phyloP scores from a whole-genome alignment of 2,113 vertebrate species.

The Nibea coibor region DNA sequence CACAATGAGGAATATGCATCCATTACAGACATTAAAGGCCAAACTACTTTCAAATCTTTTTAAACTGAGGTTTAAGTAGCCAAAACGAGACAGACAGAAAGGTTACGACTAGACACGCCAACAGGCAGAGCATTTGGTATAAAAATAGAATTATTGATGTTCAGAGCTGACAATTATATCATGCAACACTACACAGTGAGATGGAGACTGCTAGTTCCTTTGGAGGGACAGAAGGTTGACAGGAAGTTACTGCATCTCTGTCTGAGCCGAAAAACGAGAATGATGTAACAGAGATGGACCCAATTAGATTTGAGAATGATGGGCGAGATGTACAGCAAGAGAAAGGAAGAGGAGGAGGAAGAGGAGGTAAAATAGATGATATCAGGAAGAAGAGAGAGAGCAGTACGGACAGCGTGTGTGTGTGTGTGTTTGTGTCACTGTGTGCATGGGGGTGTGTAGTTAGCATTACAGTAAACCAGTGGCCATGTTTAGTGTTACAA shows the following conservation, averaged over 20 bases:
- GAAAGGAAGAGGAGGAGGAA: neutral
- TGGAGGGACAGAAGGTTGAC: neutral
- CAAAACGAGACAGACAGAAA: neutral
- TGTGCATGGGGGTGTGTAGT: conserved; percentile 2
- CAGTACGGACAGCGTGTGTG: neutral
- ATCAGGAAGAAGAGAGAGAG: neutral
- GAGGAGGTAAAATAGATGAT: neutral
- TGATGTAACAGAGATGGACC: neutral
- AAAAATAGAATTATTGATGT: conserved; percentile 32
- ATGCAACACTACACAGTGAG: neutral
- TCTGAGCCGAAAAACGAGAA: neutral
- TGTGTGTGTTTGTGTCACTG: neutral
- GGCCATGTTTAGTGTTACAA: conserved; percentile 44
- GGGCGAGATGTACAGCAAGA: neutral
- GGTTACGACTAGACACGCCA: neutral
- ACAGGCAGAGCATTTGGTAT: neutral
- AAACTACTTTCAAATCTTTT: neutral
- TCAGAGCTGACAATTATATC: neutral
- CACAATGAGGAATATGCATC: neutral
- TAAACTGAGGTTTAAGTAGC: neutral
- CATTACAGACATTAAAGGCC: neutral
- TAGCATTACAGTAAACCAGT: conserved; percentile 46
- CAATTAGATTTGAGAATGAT: neutral
- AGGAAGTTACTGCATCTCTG: neutral
- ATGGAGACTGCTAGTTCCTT: neutral